phyloP scores from a whole-genome alignment of 2,888 invertebrate species.

The Resseliella maxima region DNA sequence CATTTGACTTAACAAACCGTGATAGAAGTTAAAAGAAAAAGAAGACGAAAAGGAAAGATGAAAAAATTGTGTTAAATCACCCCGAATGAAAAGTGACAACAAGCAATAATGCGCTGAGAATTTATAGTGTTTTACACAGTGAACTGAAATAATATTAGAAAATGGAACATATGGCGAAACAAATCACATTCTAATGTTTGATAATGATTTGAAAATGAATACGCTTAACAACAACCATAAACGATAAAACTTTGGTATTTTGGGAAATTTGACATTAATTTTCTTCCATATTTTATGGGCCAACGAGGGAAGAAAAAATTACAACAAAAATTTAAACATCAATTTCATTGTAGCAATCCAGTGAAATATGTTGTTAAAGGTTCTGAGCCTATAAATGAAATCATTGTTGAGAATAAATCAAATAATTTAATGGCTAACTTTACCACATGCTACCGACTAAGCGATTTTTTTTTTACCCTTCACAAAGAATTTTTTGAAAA shows the following conservation, averaged over 20 bases:
- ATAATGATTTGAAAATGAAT: not conserved
- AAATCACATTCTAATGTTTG: constrained; percentile 29
- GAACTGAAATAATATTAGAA: too few species aligned
- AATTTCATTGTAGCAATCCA: not conserved
- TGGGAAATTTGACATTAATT: constrained; percentile 21
- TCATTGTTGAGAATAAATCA: constrained; percentile 12
- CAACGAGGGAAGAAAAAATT: not conserved
- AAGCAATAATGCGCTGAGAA: not conserved
- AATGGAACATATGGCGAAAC: not conserved
- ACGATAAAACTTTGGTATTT: constrained; percentile 17
- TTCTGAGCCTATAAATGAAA: not conserved
- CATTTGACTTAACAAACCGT: not conserved
- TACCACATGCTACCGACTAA: not conserved
- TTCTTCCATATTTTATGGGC: not conserved
- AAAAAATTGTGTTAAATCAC: not conserved
- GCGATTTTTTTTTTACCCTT: not conserved
- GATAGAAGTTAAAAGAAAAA: not conserved
- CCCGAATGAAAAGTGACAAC: not conserved
- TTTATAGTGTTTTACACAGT: not conserved
- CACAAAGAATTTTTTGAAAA: not conserved
- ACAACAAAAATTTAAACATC: too few species aligned
- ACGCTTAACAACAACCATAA: not conserved
- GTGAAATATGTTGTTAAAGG: not conserved
- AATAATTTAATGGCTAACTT: constrained; percentile 5
- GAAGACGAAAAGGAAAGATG: too few species aligned